Evolutionary conservation across 92 coral and sea anemone genomes (phyloP).

Genomic region (Palythoa caribaeorum): DNA sequence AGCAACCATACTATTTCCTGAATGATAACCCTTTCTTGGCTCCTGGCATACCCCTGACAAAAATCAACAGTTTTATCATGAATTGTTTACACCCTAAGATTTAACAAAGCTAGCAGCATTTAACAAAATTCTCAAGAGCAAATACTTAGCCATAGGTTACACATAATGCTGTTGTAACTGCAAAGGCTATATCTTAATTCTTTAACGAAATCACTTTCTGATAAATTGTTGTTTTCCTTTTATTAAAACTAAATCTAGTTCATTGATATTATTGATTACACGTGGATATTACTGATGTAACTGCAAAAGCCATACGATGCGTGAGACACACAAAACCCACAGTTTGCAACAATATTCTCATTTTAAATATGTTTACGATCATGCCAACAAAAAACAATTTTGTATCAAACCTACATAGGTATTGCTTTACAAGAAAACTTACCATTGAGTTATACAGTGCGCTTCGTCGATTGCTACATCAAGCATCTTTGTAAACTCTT

Average conservation of each 20-base stretch:
- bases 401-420: not conserved
- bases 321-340: slow-evolving; percentile 2
- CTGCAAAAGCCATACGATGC: slow-evolving; percentile 1
- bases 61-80: not conserved
- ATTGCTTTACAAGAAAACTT: not conserved
- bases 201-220: slow-evolving; percentile 5
- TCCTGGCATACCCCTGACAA: slow-evolving; percentile 32
- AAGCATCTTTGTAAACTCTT: slow-evolving; percentile 10
- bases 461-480: slow-evolving; percentile 12
- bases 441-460: too few relatives aligned
- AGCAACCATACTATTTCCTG: slow-evolving; percentile 44
- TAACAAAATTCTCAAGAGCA: slow-evolving; percentile 5
- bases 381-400: not conserved
- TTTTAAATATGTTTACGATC: slow-evolving; percentile 2
- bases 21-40: not conserved
- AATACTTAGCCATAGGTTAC: not conserved
- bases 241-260: slow-evolving; percentile 1
- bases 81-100: slow-evolving; percentile 8
- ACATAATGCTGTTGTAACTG: not conserved
- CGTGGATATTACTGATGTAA: slow-evolving; percentile 1
- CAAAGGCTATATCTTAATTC: not conserved
- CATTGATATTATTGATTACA: not conserved
- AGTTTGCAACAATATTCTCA: slow-evolving; percentile 2
- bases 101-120: not conserved
- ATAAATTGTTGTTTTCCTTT: slow-evolving; percentile 7